Evolutionary conservation across 1,140 invertebrate genomes (phyloP).

Genomic region (Frieseomelitta varia): DNA sequence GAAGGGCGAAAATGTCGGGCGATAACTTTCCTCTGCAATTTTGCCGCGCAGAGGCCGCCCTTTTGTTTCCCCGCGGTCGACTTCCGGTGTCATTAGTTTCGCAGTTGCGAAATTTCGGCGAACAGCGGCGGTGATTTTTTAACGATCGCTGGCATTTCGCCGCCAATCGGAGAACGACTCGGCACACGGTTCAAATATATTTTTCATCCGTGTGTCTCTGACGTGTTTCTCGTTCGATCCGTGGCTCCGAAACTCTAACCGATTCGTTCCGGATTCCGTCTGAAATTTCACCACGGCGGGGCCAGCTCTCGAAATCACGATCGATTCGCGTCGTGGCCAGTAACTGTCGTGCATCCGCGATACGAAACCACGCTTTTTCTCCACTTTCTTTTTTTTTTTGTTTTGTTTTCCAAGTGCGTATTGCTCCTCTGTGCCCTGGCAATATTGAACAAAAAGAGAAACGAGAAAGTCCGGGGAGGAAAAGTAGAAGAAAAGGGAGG

Average conservation of each 20-base stretch:
- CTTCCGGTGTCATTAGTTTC: slow-evolving; percentile 49
- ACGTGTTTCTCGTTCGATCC: background rate
- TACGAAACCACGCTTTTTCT: background rate
- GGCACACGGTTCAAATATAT: background rate
- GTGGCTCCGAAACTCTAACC: too few relatives aligned
- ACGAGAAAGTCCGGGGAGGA: background rate
- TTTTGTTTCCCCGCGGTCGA: slow-evolving; percentile 25
- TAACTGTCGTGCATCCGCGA: background rate
- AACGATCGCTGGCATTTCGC: slow-evolving; percentile 16
- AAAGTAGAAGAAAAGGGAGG: slow-evolving; percentile 1
- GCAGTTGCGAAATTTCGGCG: slow-evolving; percentile 34
- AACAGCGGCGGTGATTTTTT: background rate
- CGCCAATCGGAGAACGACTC: background rate
- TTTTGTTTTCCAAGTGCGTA: background rate
- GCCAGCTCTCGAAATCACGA: background rate
- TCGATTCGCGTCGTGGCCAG: background rate
- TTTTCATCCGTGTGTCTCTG: background rate
- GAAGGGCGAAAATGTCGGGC: slow-evolving; percentile 43
- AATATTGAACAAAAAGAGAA: background rate
- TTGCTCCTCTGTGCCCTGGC: background rate
- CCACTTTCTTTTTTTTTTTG: too few relatives aligned
- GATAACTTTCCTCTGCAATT: slow-evolving; percentile 49
- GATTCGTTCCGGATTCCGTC: background rate
- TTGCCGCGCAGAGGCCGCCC: background rate
- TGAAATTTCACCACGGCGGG: background rate